A percentile compares a stretch with the other conserved stretches of the same genome.
Conservation (phyloP, 2,888 invertebrate genomes). For the Phortica okadai region DNA sequence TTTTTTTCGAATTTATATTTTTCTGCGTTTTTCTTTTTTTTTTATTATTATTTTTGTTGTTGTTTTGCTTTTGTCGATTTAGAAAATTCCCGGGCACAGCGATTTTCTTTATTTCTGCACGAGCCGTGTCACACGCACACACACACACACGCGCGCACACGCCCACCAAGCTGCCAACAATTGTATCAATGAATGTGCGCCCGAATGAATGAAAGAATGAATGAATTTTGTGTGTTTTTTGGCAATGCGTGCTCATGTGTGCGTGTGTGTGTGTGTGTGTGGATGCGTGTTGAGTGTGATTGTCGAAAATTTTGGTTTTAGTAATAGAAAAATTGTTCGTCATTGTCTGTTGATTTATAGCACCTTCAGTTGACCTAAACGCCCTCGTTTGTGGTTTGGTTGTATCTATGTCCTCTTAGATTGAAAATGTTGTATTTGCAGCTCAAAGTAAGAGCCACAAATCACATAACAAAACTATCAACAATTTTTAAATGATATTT, state of each 20-base stretch:
- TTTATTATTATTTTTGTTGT: background rate
- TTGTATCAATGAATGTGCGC: background rate
- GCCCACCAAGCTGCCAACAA: background rate
- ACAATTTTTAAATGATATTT: too few species aligned
- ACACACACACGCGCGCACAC: background rate
- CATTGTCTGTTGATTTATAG: slow-evolving; percentile 19
- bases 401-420: background rate
- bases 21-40: background rate
- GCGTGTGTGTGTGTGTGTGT: background rate
- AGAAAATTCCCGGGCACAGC: slow-evolving; percentile 31
- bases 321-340: slow-evolving; percentile 3
- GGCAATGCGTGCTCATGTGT: background rate
- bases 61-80: slow-evolving; percentile 20
- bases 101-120: slow-evolving; percentile 14
- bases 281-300: background rate
- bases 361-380: slow-evolving; percentile 11
- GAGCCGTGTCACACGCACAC: background rate
- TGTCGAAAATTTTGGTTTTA: slow-evolving; percentile 12
- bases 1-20: background rate
- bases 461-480: too few species aligned
- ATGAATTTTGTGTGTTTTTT: background rate
- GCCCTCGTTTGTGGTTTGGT: slow-evolving; percentile 4
- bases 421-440: background rate
- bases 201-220: background rate
- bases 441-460: too few species aligned